Percentiles rank a stretch among this genome's conserved stretches.
These are phyloP conservation scores for Protonibea diacanthus DNA, from an alignment of 2,797 vertebrate species.

Conservation along the genomic window DNA sequence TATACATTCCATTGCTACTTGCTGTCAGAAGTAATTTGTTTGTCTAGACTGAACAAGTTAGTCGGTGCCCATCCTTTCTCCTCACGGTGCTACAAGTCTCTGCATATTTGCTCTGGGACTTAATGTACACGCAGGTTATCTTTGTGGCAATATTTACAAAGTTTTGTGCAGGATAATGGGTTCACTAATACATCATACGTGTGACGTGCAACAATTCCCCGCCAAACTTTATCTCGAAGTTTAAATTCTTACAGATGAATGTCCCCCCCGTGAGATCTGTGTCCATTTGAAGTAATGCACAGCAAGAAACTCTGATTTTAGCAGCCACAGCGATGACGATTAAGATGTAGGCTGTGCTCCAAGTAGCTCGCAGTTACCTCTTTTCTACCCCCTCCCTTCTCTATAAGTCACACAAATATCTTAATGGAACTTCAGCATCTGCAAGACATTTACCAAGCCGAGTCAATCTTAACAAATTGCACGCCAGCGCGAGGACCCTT, in stretches of 20 bases:
- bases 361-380: constrained; percentile 4
- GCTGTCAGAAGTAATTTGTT: constrained; percentile 75
- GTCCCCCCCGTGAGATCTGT: neutral
- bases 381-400: constrained; percentile 50
- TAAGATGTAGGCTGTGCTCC: neutral
- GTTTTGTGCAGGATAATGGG: neutral
- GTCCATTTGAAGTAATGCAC: constrained; percentile 10
- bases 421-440: constrained; percentile 86
- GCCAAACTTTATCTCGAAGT: constrained; percentile 11
- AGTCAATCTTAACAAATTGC: constrained; percentile 89
- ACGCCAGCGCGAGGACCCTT: constrained; percentile 83
- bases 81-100: constrained; percentile 49
- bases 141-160: constrained; percentile 36
- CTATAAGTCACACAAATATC: constrained; percentile 79
- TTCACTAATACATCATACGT: neutral
- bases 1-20: constrained; percentile 68
- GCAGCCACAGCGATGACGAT: constrained; percentile 11
- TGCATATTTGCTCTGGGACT: constrained; percentile 58
- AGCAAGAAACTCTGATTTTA: neutral
- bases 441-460: constrained; percentile 89
- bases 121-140: constrained; percentile 37
- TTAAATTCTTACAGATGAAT: neutral
- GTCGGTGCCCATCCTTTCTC: constrained; percentile 46
- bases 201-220: neutral
- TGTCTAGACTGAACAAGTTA: constrained; percentile 75